Evolutionary conservation across 1,140 invertebrate species (phyloP).

Genomic region (Calephelis virginiensis): DNA sequence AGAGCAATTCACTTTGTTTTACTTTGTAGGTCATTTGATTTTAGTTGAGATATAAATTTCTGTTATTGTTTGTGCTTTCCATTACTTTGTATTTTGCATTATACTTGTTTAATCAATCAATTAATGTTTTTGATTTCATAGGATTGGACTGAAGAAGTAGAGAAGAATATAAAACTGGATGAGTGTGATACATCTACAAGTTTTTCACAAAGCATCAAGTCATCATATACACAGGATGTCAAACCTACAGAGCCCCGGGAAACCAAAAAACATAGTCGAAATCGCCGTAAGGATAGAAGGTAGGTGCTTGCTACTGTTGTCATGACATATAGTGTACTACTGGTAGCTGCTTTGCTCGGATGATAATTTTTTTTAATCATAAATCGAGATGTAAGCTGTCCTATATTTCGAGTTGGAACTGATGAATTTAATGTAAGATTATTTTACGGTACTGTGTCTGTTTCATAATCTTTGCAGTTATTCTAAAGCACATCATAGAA

Average conservation of each 20-base stretch:
- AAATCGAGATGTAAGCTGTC: no score
- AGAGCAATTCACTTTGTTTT: conserved; percentile 29
- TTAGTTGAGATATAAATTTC: no score
- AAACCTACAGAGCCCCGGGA: conserved; percentile 48
- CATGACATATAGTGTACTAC: no score
- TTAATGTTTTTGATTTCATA: conserved; percentile 28
- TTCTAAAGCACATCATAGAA: no score
- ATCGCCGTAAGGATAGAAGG: conserved; percentile 59
- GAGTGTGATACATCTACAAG: conserved; percentile 58
- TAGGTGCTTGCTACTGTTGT: conserved; percentile 21
- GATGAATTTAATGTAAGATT: no score
- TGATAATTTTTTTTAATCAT: no score
- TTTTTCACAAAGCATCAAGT: conserved; percentile 55
- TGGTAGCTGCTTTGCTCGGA: no score
- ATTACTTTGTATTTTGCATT: no score
- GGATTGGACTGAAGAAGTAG: conserved; percentile 74
- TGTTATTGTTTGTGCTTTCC: no score
- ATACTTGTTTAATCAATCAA: background rate
- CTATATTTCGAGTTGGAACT: no score
- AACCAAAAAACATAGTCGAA: conserved; percentile 51
- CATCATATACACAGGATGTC: conserved; percentile 39
- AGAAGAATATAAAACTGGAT: conserved; percentile 69
- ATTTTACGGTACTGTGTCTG: no score
- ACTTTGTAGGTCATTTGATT: background rate
- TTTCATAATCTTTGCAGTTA: no score